phyloP scores from a whole-genome alignment of 2,113 vertebrate species.

The Bothrops jararaca region DNA sequence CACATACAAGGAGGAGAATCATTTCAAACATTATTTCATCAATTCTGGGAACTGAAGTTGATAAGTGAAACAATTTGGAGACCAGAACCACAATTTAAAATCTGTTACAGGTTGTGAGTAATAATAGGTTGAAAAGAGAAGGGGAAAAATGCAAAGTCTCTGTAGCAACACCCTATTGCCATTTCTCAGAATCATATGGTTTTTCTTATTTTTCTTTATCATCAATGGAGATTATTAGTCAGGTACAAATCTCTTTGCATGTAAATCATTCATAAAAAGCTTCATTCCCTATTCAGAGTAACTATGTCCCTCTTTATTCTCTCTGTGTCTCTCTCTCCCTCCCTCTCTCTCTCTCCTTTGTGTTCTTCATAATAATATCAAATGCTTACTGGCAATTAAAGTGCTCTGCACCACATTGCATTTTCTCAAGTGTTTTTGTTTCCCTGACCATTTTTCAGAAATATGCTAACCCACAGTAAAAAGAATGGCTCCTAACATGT shows the following conservation, averaged over 20 bases:
- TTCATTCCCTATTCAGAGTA: neutral
- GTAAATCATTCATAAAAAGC: slow-evolving; percentile 10
- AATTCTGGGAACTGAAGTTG: neutral
- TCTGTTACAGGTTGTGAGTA: neutral
- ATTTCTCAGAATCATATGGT: neutral
- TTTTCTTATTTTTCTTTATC: slow-evolving; percentile 2
- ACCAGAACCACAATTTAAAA: neutral
- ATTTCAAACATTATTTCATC: neutral
- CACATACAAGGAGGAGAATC: neutral
- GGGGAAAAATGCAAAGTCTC: neutral
- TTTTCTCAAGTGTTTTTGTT: neutral
- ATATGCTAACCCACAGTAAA: slow-evolving; percentile 2
- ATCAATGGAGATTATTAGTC: neutral
- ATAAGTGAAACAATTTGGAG: neutral
- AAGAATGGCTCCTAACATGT: slow-evolving; percentile 17
- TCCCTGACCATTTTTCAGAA: slow-evolving; percentile 21
- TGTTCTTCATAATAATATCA: slow-evolving; percentile 46
- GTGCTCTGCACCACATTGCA: neutral
- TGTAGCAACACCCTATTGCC: neutral
- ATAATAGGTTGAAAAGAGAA: neutral
- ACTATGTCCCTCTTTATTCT: neutral
- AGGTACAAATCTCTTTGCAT: slow-evolving; percentile 3
- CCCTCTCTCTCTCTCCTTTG: neutral
- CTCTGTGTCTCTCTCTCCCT: no score
- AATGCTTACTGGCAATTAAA: slow-evolving; percentile 43